These are phyloP conservation scores for Ophion ventricosus DNA, from an alignment of 2,888 invertebrate genomes.

Conservation along the genomic window DNA sequence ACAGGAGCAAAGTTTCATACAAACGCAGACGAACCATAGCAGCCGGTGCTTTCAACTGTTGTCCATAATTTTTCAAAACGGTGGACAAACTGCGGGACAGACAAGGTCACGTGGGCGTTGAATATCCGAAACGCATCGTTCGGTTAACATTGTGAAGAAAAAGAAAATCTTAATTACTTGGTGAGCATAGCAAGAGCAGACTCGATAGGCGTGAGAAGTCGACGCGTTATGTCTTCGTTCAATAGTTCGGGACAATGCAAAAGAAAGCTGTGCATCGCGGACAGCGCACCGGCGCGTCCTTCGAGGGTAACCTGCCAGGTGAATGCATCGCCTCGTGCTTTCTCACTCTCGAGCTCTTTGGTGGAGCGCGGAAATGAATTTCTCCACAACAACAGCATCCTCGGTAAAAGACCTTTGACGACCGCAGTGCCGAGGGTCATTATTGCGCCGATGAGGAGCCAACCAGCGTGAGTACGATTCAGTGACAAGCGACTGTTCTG, in stretches of 20 bases:
- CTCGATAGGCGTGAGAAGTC: slow-evolving; percentile 96
- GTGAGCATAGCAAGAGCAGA: slow-evolving; percentile 97
- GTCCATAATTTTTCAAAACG: slow-evolving; percentile 94
- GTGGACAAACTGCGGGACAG: slow-evolving; percentile 88
- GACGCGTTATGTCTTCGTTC: slow-evolving; percentile 95
- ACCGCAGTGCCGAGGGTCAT: slow-evolving; percentile 97
- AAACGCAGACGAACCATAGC: slow-evolving; percentile 96
- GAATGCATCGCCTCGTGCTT: slow-evolving; percentile 97
- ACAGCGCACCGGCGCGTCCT: slow-evolving; percentile 97
- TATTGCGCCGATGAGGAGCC: slow-evolving; percentile 98
- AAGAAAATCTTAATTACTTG: slow-evolving; percentile 86
- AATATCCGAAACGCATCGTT: background rate
- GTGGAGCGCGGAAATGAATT: slow-evolving; percentile 98
- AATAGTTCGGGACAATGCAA: slow-evolving; percentile 95
- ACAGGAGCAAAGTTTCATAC: slow-evolving; percentile 92
- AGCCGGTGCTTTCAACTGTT: slow-evolving; percentile 96
- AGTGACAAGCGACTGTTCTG: slow-evolving; percentile 98
- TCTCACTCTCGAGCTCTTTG: slow-evolving; percentile 98
- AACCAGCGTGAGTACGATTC: slow-evolving; percentile 98
- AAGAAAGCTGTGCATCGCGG: slow-evolving; percentile 97
- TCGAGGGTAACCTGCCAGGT: slow-evolving; percentile 99
- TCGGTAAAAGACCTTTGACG: slow-evolving; percentile 94
- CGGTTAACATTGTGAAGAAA: background rate
- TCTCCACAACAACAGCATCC: slow-evolving; percentile 97
- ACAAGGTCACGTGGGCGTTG: background rate